Base-by-base conservation (phyloP, 2,888 invertebrate species). In the Lycaena phlaeas region DNA sequence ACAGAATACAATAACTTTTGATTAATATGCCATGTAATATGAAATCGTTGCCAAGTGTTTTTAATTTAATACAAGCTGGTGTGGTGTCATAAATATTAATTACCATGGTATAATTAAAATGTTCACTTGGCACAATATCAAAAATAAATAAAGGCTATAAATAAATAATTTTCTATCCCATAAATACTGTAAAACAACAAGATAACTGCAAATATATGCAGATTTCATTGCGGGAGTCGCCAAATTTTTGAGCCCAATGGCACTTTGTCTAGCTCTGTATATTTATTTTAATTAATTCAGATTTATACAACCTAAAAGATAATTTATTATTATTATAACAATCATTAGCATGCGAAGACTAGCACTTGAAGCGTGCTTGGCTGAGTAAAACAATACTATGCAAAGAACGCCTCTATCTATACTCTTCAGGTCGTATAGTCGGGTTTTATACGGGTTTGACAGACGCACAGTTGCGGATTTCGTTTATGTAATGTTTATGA, bases 171-270 rank as follows among this genome's bases (percentile, higher is more conserved):
- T 75, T 73, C 67, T 68, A 64, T 62, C 53, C 61, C 61, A 67
- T 77, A 73, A 69, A 71, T 69, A 56, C 59, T 53, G 60, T 64
- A 59, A 64, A 71, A 70, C 69, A 74, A 67, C 70, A 73, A 70
- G 72, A 68, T 70, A 75, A 78, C 72, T 76, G 74, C 71, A 76
- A 74, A 76, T 75, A 68, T 70, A 78, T 78, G 76, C 71, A 76
- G 71, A 76, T 76, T 73, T 74, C 62, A 64, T 63, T 56, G 64
- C 64, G 54, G 51, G 64, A 64, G 64, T 18, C 18, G 34, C 34
- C 34, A 34, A 34, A 12, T 34, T 34, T 34, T 34, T 34, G 34
- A 18, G 34, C 12, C 31, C 18, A 22, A 34, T 22, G 34, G 34
- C 17, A 34, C 9, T 22, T 34, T 34, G 22, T 34, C 18, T 34